Conservation (phyloP, 2,888 invertebrate species). For the Epirrita christyi region DNA sequence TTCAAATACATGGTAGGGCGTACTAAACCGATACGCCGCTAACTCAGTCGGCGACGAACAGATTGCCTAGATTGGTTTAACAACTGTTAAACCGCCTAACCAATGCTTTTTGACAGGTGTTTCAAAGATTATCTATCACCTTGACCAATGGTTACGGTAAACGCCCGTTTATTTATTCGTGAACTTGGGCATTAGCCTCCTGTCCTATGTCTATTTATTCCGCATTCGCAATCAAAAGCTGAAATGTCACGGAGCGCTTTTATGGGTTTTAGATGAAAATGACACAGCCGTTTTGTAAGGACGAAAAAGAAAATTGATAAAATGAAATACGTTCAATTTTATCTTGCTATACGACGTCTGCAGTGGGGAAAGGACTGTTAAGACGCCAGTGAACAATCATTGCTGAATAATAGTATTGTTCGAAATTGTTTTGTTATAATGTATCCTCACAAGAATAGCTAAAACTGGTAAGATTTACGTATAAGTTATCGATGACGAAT, state of each 20-base stretch:
- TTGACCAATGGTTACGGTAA: no score
- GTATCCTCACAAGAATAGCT: no score
- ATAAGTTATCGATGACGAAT: not conserved
- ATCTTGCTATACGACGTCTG: constrained; percentile 9
- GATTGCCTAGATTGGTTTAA: no score
- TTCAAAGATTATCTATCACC: no score
- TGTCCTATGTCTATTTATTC: constrained; percentile 15
- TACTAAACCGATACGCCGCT: no score
- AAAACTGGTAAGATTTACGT: not conserved
- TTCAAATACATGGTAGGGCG: no score
- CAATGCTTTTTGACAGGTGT: no score
- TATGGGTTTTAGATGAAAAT: constrained; percentile 37
- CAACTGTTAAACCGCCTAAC: no score
- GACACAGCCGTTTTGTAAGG: constrained; percentile 16
- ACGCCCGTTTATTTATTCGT: no score
- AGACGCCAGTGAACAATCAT: not conserved
- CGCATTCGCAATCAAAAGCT: constrained; percentile 27
- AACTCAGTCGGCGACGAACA: no score
- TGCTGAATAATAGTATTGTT: not conserved
- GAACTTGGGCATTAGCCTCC: no score
- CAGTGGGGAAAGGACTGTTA: not conserved
- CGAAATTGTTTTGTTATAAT: no score
- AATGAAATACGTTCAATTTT: constrained; percentile 21
- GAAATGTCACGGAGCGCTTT: constrained; percentile 24
- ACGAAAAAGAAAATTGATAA: constrained; percentile 24